These are phyloP conservation scores for Apostichopus parvimensis DNA, from an alignment of 35 echinoderm and acorn worm species.

Conservation along the genomic window DNA sequence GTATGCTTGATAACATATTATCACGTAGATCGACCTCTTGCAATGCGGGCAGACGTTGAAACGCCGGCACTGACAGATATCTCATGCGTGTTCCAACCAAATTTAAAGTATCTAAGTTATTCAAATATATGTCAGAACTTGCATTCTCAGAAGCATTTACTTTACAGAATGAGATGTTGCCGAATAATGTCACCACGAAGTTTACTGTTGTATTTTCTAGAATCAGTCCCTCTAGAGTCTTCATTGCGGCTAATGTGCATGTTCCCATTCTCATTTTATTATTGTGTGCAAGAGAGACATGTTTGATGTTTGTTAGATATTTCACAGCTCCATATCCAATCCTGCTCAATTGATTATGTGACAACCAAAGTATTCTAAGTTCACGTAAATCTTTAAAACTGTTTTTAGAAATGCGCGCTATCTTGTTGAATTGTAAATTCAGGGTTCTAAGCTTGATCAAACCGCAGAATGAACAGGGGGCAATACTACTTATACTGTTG, in stretches of 20 bases:
- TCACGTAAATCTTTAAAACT: neutral
- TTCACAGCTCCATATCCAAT: constrained; percentile 22
- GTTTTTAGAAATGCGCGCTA: constrained; percentile 11
- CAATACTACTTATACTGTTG: constrained; percentile 10
- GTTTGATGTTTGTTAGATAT: neutral
- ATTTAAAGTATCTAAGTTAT: constrained; percentile 2
- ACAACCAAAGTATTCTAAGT: constrained; percentile 30
- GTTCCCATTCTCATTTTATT: constrained; percentile 4
- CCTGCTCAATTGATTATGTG: constrained; percentile 32
- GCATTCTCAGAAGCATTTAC: neutral
- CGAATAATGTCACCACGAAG: constrained; percentile 30
- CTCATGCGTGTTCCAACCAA: constrained; percentile 22
- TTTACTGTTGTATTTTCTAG: constrained; percentile 34
- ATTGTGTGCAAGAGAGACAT: constrained; percentile 20
- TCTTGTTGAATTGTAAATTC: constrained; percentile 21
- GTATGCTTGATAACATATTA: constrained; percentile 8
- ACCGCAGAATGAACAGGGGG: constrained; percentile 23
- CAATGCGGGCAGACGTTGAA: neutral
- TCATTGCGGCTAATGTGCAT: neutral
- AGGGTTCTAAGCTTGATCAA: neutral
- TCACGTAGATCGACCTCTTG: constrained; percentile 14
- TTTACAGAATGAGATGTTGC: constrained; percentile 13
- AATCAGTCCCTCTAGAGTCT: neutral
- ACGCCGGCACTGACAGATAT: neutral
- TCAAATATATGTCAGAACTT: neutral